Base-by-base conservation (phyloP, 2,113 vertebrate genomes). In the Antennarius striatus region DNA sequence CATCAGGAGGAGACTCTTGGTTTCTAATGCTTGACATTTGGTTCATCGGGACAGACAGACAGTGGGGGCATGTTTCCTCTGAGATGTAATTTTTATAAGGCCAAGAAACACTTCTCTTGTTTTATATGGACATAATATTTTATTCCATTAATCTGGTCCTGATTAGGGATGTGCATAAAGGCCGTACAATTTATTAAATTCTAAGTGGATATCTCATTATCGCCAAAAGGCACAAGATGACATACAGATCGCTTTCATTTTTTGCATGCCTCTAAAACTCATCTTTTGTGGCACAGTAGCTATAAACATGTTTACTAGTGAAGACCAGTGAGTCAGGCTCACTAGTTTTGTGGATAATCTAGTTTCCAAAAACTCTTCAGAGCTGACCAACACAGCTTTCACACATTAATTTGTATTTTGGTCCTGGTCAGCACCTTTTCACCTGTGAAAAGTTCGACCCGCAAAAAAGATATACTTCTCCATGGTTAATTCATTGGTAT, bases 261-360 rank as follows among this genome's bases (percentile, higher is more conserved):
- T 89, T 83, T 77, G 60, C 59, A 46, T 58, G 60, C 57, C 39
- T 83, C 63, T 49, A 29, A 72, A 79, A 28, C 70, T 52, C 65
- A 39, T 36, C 63, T 45, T 77, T 75, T 84, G 67, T 86, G 68
- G 79, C 85, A 69, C 66, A 39, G 68, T 75, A 78, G 83, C 79
- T 56, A 49, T 67, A 69, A 86, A 71, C 32, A 68, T 73, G 79
- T 63, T 22, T 22, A 22, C 22, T 22, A 2, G 22, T 22, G 22
- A 22, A 22, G 2, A 22, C 61, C 59, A 45, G 14, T 6, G 63
- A 77, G 72, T 80, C 76, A 63, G 54, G 16, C 14, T 73, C 51
- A 45, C 66, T 51, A 30, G 68, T 15, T 39, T 54, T 53, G 49
- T 63, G 63, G 79, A 73, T 73, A 74, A 63, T 73, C 56, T 48